These are phyloP conservation scores for Ostrea denselamellosa DNA, from an alignment of 1,140 invertebrate species.

Conservation along the genomic window DNA sequence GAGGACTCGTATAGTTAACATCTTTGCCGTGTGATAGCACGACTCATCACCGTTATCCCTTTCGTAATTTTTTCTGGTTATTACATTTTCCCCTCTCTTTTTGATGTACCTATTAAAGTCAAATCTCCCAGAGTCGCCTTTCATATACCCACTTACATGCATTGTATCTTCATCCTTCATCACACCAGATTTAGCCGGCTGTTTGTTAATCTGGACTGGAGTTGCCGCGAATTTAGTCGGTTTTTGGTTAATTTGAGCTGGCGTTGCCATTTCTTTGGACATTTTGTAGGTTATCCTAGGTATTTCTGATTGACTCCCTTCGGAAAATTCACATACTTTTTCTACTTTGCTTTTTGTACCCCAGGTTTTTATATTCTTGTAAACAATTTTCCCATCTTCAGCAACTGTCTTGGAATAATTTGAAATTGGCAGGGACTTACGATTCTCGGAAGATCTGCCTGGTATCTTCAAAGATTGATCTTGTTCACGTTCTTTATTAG, in stretches of 20 bases:
- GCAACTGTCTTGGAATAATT: neutral
- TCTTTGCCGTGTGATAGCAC: neutral
- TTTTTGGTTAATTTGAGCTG: no score
- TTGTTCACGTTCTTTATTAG: neutral
- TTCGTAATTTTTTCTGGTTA: neutral
- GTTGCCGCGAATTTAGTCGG: no score
- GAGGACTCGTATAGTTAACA: constrained; percentile 12
- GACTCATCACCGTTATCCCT: neutral
- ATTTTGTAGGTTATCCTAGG: neutral
- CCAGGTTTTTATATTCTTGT: neutral
- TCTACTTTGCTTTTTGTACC: neutral
- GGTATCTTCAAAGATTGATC: neutral
- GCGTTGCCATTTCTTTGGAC: neutral
- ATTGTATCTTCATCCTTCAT: neutral
- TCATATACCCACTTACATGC: neutral
- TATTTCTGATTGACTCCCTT: neutral
- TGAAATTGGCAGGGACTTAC: neutral
- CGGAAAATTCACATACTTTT: neutral
- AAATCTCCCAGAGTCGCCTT: neutral
- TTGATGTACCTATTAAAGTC: neutral
- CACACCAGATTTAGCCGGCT: neutral
- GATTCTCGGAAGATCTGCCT: neutral
- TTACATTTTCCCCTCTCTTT: neutral
- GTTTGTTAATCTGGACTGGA: no score
- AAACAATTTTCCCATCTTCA: neutral